These are phyloP conservation scores for Eunapius fragilis DNA, from an alignment of 37 sponge, comb jelly and placozoan genomes.

Conservation along the genomic window DNA sequence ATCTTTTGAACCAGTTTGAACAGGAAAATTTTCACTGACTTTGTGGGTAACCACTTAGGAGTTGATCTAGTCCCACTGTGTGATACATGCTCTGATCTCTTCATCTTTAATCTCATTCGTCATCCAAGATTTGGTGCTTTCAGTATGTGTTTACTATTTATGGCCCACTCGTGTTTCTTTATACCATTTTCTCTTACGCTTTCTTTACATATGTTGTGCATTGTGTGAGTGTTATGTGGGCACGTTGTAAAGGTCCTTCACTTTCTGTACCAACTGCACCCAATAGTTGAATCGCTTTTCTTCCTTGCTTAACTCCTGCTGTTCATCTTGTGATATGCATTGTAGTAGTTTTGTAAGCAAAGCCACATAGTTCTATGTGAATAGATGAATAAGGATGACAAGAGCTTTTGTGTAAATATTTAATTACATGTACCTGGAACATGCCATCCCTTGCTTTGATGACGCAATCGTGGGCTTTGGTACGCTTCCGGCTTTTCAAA, in stretches of 20 bases:
- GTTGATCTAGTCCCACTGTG: neutral
- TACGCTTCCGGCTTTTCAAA: constrained; percentile 22
- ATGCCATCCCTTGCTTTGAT: constrained; percentile 36
- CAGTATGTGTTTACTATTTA: neutral
- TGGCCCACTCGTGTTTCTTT: neutral
- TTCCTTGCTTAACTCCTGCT: neutral
- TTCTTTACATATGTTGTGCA: neutral
- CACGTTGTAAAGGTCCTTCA: constrained; percentile 7
- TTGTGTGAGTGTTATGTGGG: too few relatives aligned
- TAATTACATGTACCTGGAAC: constrained; percentile 33
- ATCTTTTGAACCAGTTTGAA: constrained; percentile 77
- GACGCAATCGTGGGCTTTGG: constrained; percentile 25
- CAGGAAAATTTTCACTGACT: constrained; percentile 25
- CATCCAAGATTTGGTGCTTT: neutral
- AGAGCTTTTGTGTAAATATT: neutral
- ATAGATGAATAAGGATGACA: neutral
- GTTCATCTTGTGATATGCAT: neutral
- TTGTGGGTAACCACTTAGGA: neutral
- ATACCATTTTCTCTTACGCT: neutral
- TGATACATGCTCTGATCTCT: neutral
- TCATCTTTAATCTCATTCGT: neutral
- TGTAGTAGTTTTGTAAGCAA: neutral
- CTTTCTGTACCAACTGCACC: constrained; percentile 3
- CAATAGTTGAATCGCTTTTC: neutral
- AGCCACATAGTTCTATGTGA: neutral